Evolutionary conservation across 2,888 invertebrate species (phyloP).

Genomic region (Drosophila picticornis): DNA sequence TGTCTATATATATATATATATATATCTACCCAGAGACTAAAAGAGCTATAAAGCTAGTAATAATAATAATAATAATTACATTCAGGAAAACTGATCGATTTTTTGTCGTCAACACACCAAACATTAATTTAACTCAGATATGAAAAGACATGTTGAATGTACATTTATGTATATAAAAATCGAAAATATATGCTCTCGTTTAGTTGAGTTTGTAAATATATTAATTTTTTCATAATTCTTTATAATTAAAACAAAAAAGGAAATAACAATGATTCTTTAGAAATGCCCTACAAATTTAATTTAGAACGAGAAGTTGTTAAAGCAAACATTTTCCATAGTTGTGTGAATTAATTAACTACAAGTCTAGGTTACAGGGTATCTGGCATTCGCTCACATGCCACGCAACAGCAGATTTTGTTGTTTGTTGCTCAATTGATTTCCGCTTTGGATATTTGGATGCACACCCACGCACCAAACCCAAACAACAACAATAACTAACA

Average conservation of each 20-base stretch:
- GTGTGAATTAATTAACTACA: background rate
- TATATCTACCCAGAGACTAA: too few relatives aligned
- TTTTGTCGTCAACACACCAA: background rate
- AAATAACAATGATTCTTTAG: too few relatives aligned
- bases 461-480: conserved; percentile 55
- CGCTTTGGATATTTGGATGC: conserved; percentile 50
- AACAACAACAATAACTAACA: conserved; percentile 67
- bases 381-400: background rate
- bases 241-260: too few relatives aligned
- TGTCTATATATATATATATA: too few relatives aligned
- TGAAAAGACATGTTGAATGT: too few relatives aligned
- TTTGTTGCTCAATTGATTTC: conserved; percentile 69
- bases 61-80: background rate
- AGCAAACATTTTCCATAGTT: background rate
- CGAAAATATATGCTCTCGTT: background rate
- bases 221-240: too few relatives aligned
- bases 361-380: background rate
- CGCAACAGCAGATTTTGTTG: background rate
- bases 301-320: background rate
- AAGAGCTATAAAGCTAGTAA: background rate
- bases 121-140: too few relatives aligned
- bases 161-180: background rate
- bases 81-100: background rate
- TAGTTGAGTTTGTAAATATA: too few relatives aligned
- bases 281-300: too few relatives aligned